Base-by-base conservation (phyloP, 1,140 invertebrate species). In the Danaus melanippus region DNA sequence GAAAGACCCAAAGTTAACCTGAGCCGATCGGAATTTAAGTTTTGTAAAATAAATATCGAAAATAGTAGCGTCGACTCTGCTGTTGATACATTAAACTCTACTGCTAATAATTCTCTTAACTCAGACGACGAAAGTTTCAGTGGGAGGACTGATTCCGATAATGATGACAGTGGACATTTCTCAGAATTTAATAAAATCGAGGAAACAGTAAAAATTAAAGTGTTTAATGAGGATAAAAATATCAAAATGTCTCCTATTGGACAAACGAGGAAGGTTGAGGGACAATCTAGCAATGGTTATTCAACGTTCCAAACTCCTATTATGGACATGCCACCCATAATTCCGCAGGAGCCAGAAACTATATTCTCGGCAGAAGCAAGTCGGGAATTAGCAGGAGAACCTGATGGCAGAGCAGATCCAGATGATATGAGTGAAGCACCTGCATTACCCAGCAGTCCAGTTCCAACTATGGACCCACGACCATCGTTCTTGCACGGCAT, bases 381-480 rank as follows among this genome's bases (percentile, higher is more conserved):
- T 71, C 84, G 94, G 4, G 93, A 95, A 66, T 85, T 92, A 60
- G 93, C 93, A 2, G 94, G 93, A 1, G 93, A 94, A 63, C 93
- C 93, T 0, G 93, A 95, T 64, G 94, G 93, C 7, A 90, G 92
- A 63, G 93, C 93, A 11, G 93, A 94, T 82, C 92, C 93, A 3
- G 92, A 94, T 65, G 90, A 91, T 40, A 80, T 87, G 0, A 83
- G 75, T 4, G 92, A 93, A 80, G 89, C 92, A 0, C 90, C 91
- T 0, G 92, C 91, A 1, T 71, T 93, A 54, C 92, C 92, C 0
- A 89, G 89, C 50, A 92, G 90, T 40, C 91, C 92, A 10, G 88
- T 91, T 11, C 90, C 90, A 3, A 73, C 85, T 21, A 74, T 90
- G 44, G 91, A 92, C 71, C 91, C 92, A 0, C 83, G 92, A 21